These are phyloP conservation scores for Myotis lucifugus DNA, from an alignment of 2,113 vertebrate species.

Conservation along the genomic window DNA sequence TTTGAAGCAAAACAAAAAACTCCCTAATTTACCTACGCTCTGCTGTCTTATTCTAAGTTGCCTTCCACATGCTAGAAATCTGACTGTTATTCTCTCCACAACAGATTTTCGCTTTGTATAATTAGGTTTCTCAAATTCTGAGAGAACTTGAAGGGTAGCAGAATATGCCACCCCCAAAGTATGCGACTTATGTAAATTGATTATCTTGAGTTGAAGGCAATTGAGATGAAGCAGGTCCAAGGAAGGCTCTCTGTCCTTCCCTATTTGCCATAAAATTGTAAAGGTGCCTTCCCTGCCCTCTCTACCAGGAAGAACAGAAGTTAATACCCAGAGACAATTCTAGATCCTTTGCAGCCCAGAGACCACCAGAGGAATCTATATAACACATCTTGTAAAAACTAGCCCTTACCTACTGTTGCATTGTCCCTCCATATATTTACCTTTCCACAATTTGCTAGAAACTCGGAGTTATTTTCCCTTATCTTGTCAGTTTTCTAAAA, in stretches of 20 bases:
- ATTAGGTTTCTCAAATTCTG: neutral
- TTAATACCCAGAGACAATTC: neutral
- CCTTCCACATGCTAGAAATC: constrained; percentile 18
- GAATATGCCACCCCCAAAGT: neutral
- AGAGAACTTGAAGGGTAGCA: constrained; percentile 27
- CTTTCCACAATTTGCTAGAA: neutral
- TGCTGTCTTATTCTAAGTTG: neutral
- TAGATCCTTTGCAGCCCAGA: neutral
- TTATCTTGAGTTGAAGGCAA: neutral
- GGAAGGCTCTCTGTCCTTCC: neutral
- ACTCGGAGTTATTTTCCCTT: neutral
- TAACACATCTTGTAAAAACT: neutral
- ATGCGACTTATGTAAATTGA: neutral
- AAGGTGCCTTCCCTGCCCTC: neutral
- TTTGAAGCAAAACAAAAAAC: neutral
- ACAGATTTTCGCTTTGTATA: neutral
- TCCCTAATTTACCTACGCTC: neutral
- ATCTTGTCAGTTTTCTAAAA: neutral
- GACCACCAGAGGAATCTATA: neutral
- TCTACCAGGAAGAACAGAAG: neutral
- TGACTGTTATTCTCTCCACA: neutral
- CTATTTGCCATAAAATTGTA: neutral
- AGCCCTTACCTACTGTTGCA: neutral
- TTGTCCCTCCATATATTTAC: neutral
- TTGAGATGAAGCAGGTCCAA: neutral